Evolutionary conservation across 23 tunicate species (phyloP).

Genomic region (Oikopleura vanhoeffeni): DNA sequence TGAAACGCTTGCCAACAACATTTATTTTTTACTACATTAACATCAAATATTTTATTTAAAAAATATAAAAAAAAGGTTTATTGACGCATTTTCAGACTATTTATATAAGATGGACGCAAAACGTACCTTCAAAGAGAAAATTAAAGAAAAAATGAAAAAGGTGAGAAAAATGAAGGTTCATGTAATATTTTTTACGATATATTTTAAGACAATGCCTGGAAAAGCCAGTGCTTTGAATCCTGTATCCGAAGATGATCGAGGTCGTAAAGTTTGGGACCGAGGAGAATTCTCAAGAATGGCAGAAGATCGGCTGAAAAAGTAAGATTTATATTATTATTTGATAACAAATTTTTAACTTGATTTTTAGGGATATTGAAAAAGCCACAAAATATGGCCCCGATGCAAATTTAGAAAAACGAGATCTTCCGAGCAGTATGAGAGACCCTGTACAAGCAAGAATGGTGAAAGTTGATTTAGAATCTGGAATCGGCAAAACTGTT

Average conservation of each 20-base stretch:
- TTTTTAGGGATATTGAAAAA: conserved; percentile 1
- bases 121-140: not conserved
- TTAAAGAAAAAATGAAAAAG: not conserved
- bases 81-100: too few relatives aligned
- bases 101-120: not conserved
- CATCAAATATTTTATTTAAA: too few relatives aligned
- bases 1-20: not conserved
- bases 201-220: not conserved
- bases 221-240: not conserved
- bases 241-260: conserved; percentile 10
- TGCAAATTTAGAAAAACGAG: conserved; percentile 1
- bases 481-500: not conserved
- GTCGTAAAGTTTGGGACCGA: conserved; percentile 2
- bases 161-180: too few relatives aligned
- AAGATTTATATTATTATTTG: not conserved
- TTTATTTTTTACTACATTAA: too few relatives aligned
- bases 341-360: not conserved
- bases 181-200: not conserved
- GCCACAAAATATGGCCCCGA: conserved; percentile 13
- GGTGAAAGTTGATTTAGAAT: not conserved
- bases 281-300: not conserved
- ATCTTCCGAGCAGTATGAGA: not conserved
- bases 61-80: too few relatives aligned
- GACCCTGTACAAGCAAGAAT: conserved; percentile 4
- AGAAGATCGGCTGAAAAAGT: conserved; percentile 1